phyloP scores from a whole-genome alignment of 2,797 vertebrate species.

The Hippoglossus hippoglossus region DNA sequence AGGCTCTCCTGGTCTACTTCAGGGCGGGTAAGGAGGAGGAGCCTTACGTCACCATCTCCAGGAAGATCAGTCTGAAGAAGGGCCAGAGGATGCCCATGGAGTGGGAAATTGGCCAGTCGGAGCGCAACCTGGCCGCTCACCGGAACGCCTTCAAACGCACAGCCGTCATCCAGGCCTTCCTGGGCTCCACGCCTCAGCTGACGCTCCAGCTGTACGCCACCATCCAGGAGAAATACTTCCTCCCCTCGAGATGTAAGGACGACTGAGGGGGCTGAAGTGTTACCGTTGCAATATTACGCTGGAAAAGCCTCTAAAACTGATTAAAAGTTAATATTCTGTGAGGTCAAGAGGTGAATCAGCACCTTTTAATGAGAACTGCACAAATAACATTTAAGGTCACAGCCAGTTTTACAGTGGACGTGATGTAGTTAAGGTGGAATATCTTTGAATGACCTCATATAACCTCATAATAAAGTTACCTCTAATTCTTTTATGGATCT shows the following conservation, averaged over 20 bases:
- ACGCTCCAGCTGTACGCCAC: conserved; percentile 95
- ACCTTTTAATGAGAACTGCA: no score
- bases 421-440: not conserved
- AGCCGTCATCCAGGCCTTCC: conserved; percentile 95
- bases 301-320: not conserved
- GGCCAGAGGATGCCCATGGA: conserved; percentile 86
- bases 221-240: conserved; percentile 89
- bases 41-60: conserved; percentile 94
- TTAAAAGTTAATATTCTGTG: no score
- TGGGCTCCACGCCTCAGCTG: conserved; percentile 96
- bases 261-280: not conserved
- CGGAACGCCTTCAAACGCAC: conserved; percentile 96
- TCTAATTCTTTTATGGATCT: no score
- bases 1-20: conserved; percentile 88
- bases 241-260: conserved; percentile 86
- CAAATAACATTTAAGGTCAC: no score
- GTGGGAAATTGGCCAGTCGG: conserved; percentile 92
- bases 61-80: conserved; percentile 89
- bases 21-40: conserved; percentile 89
- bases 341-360: no score
- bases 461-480: not conserved
- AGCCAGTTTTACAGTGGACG: no score
- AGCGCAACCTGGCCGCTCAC: conserved; percentile 89
- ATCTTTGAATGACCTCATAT: not conserved
- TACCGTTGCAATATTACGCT: not conserved